Base-by-base conservation (phyloP, 2,797 vertebrate species). In the Clarias platycephalus region DNA sequence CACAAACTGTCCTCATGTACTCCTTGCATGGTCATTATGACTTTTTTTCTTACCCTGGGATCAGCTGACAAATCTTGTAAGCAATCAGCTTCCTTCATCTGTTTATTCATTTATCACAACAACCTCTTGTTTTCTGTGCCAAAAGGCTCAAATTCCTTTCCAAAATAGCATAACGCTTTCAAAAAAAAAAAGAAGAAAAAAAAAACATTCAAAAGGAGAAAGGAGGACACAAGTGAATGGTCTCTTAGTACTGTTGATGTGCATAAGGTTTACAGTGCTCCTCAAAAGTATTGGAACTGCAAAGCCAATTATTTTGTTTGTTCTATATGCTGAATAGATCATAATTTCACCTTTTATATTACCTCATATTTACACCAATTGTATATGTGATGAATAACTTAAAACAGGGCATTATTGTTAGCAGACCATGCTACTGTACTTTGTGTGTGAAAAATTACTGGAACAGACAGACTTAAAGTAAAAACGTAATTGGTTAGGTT, bases 71-170 rank as follows among this genome's bases (percentile, higher is more conserved):
- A 31, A 34, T 26, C 9, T 57, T 55, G 44, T 55, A 57, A 57
- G 16, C 26, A 76, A 57, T 13, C 31, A 4, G 26, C 53, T 55
- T 75, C n/a, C 18, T 75, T 28, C 13, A 31, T 18, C 49, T 76
- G 74, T 34, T 76, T 57, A 26, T 76, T 76, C 53, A 76, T 75
- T 75, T 31, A 57, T 34, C 18, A 76, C 53, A 58, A 58, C 28
- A 7, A 22, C 8, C 74, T 76, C 53, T 76, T 75, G 72, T 75
- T 28, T 75, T 57, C 26, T 57, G 26, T 31, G 26, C 26, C 26
- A 49, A 57, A 75, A 75, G 49, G 72, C 49, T 57, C 49, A 75
- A 57, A 57, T 22, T 75, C 53, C 26, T 55, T 74, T 55, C 1
- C 1, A 55, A 75, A 75, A 75, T 53, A 72, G 44, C 44, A 26